Evolutionary conservation across 2,888 invertebrate genomes (phyloP).

Genomic region (Monochamus alternatus): DNA sequence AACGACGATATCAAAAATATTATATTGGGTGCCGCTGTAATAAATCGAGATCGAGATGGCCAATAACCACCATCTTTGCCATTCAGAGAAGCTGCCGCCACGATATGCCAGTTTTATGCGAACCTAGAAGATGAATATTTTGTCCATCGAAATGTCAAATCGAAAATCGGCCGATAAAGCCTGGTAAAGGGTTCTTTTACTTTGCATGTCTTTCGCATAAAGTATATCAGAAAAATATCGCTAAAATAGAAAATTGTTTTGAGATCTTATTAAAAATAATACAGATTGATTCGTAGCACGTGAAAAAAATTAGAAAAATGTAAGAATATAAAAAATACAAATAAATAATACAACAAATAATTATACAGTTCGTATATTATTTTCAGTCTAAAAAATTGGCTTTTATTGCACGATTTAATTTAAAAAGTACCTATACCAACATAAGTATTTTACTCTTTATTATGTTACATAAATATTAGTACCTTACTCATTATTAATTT

Average conservation of each 20-base stretch:
- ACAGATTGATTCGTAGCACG: no score
- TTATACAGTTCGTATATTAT: no score
- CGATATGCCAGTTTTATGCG: slow-evolving; percentile 24
- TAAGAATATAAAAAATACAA: no score
- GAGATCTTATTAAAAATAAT: neutral
- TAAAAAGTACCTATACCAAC: no score
- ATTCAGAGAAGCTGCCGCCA: slow-evolving; percentile 55
- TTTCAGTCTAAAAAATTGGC: no score
- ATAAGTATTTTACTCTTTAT: no score
- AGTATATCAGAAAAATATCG: neutral
- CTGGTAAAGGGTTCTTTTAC: slow-evolving; percentile 9
- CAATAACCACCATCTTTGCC: slow-evolving; percentile 53
- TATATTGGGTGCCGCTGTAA: slow-evolving; percentile 60
- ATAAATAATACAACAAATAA: no score
- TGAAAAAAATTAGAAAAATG: no score
- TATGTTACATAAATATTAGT: no score
- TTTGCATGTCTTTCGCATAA: neutral
- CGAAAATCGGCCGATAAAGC: neutral
- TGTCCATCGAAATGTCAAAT: slow-evolving; percentile 20
- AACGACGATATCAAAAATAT: slow-evolving; percentile 58
- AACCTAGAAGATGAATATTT: slow-evolving; percentile 25
- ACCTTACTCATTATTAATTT: no score
- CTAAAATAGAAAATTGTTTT: neutral
- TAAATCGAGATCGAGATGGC: slow-evolving; percentile 60
- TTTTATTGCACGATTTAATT: no score